Evolutionary conservation across 2,113 vertebrate species (phyloP).

Genomic region (Uropsilus gracilis): DNA sequence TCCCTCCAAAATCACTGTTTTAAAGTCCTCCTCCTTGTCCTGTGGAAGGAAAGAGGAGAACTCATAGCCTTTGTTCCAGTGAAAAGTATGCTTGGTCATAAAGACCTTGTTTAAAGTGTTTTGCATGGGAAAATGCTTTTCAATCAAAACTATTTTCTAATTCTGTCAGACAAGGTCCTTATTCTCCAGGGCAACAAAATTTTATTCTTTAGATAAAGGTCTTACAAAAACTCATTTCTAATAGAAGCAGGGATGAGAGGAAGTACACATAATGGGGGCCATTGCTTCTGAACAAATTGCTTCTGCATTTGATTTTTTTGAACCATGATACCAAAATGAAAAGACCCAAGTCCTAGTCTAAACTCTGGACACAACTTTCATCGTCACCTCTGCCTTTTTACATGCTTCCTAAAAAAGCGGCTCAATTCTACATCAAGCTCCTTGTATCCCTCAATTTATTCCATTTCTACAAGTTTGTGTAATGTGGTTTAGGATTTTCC

Average conservation of each 20-base stretch:
- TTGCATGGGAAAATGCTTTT: conserved; percentile 33
- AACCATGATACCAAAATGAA: not conserved
- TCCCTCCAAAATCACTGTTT: conserved; percentile 87
- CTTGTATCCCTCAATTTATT: not conserved
- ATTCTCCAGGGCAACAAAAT: no score
- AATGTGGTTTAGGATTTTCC: conserved; percentile 60
- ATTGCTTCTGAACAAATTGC: not conserved
- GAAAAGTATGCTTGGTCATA: conserved; percentile 75
- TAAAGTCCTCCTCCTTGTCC: conserved; percentile 88
- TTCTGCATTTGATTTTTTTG: not conserved
- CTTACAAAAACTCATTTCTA: not conserved
- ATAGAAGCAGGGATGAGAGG: not conserved
- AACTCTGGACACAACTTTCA: not conserved
- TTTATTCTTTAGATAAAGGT: not conserved
- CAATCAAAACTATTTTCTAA: conserved; percentile 13
- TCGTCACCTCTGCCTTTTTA: not conserved
- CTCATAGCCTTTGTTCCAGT: conserved; percentile 85
- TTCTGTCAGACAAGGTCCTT: not conserved
- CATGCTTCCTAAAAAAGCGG: not conserved
- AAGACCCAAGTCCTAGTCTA: not conserved
- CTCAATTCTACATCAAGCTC: conserved; percentile 18
- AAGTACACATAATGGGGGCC: not conserved
- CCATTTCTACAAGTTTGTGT: not conserved
- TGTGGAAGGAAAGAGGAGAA: conserved; percentile 89
- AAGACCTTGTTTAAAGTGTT: conserved; percentile 80